A percentile compares a stretch with the other conserved stretches of the same genome.
Conservation (phyloP, 2,113 vertebrate species). For the Shinisaurus crocodilurus region DNA sequence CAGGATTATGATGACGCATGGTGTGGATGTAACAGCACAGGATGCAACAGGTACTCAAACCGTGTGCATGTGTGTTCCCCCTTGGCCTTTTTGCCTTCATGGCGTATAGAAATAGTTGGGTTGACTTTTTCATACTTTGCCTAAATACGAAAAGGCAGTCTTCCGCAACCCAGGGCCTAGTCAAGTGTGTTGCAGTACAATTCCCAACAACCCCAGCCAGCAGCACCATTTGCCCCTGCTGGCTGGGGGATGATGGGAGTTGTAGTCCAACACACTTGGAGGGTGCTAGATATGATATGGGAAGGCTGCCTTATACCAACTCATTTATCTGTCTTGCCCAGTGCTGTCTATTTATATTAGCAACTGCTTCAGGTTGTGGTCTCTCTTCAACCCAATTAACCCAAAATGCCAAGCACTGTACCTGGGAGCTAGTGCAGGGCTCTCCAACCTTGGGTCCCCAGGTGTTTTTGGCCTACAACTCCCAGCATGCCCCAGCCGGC, state of each 20-base stretch:
- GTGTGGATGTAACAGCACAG: constrained; percentile 85
- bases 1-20: constrained; percentile 88
- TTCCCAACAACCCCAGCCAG: not conserved
- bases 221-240: too few species aligned
- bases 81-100: not conserved
- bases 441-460: too few species aligned
- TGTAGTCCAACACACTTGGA: not conserved
- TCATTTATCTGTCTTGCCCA: not conserved
- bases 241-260: not conserved
- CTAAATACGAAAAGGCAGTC: not conserved
- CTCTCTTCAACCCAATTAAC: not conserved
- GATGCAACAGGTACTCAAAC: constrained; percentile 87
- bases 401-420: not conserved
- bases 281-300: not conserved
- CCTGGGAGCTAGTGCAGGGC: not conserved
- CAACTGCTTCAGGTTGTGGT: not conserved
- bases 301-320: not conserved
- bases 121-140: not conserved
- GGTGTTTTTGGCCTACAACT: too few species aligned
- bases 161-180: not conserved
- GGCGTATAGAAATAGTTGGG: too few species aligned
- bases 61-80: not conserved
- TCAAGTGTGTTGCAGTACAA: not conserved
- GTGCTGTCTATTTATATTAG: not conserved
- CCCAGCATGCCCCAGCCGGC: too few species aligned